A percentile compares a stretch with the other conserved stretches of the same genome.
Evolutionary conservation across 2,888 invertebrate species (phyloP).

Genomic region (Synanthedon formicaeformis): DNA sequence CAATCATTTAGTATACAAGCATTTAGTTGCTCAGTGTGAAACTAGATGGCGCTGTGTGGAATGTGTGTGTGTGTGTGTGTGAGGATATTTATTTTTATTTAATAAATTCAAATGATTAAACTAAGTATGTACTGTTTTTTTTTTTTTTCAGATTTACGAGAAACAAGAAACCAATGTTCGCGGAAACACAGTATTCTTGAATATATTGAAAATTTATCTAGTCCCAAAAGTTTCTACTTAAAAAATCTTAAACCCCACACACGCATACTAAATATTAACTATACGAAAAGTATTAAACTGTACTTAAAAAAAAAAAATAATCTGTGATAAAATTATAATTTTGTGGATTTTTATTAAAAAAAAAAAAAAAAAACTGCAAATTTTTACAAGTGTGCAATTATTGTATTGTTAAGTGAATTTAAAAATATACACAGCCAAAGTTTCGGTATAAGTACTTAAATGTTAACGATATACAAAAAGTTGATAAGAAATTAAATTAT

Average conservation of each 20-base stretch:
- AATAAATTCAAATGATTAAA: too few relatives aligned
- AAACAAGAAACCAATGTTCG: background rate
- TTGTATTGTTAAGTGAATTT: constrained; percentile 9
- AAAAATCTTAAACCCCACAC: constrained; percentile 6
- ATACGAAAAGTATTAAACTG: constrained; percentile 34
- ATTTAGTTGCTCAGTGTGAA: too few relatives aligned
- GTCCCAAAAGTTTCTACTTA: constrained; percentile 62
- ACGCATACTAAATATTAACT: constrained; percentile 4
- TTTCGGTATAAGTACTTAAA: constrained; percentile 10
- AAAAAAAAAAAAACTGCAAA: constrained; percentile 19
- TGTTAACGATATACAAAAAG: constrained; percentile 2
- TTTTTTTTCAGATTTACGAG: constrained; percentile 27
- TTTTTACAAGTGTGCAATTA: constrained; percentile 12
- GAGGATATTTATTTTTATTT: too few relatives aligned
- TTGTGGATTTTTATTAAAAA: constrained; percentile 11
- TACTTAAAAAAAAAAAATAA: constrained; percentile 39
- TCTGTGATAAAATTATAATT: constrained; percentile 14
- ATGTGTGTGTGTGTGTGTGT: too few relatives aligned
- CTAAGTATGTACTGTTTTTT: too few relatives aligned
- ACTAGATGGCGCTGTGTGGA: too few relatives aligned
- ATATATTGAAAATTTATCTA: constrained; percentile 31
- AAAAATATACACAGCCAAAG: constrained; percentile 4
- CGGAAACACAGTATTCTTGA: constrained; percentile 38
- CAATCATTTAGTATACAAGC: too few relatives aligned
- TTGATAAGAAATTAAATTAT: background rate